phyloP scores from a whole-genome alignment of 2,113 vertebrate genomes.

The Theristicus caerulescens region DNA sequence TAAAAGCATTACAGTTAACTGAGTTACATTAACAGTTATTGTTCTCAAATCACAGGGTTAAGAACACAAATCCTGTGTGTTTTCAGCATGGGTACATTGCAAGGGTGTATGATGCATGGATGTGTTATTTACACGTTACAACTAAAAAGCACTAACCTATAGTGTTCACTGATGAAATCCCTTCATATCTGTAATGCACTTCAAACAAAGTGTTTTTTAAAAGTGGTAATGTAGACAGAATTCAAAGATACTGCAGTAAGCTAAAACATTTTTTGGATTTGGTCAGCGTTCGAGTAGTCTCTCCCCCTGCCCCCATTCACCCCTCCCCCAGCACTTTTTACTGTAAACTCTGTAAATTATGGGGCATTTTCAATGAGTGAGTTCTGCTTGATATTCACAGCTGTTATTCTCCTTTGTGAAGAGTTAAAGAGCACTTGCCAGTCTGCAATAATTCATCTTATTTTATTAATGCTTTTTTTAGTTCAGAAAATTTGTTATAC shows the following conservation, averaged over 20 bases:
- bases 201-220: neutral
- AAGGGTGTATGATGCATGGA: neutral
- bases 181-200: neutral
- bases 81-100: conserved; percentile 39
- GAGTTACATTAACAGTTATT: conserved; percentile 81
- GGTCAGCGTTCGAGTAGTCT: neutral
- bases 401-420: neutral
- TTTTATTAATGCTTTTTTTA: neutral
- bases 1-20: conserved; percentile 78
- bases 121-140: conserved; percentile 20
- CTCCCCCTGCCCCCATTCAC: neutral
- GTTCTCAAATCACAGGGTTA: conserved; percentile 80
- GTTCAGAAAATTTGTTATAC: neutral
- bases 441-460: neutral
- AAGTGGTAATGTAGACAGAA: neutral
- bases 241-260: neutral
- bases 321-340: neutral
- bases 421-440: conserved; percentile 10
- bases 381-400: conserved; percentile 37
- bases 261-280: neutral
- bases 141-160: neutral
- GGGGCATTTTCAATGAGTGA: neutral
- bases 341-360: neutral
- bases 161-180: neutral
- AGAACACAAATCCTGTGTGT: conserved; percentile 61